Percentiles rank a stretch among this genome's conserved stretches.
Conservation (phyloP, 2,888 invertebrate genomes). For the Rotaria macrura region DNA sequence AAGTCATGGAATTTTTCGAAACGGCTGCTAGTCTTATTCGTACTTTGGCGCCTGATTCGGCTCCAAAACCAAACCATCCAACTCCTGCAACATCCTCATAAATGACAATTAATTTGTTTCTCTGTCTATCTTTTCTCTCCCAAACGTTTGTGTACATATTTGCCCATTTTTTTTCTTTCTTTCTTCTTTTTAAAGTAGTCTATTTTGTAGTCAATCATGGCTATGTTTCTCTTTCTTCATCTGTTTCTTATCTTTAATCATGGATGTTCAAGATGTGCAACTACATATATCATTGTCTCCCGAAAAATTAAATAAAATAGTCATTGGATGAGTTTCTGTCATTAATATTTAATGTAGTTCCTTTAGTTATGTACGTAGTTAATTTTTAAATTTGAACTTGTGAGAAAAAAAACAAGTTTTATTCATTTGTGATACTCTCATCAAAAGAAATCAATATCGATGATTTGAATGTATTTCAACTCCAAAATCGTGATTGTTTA, state of each 20-base stretch:
- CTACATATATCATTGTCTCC: not conserved
- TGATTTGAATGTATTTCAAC: no score
- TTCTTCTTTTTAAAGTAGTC: not conserved
- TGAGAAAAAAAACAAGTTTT: no score
- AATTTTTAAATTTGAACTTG: no score
- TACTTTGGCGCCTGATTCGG: conserved; percentile 62
- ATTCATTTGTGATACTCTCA: no score
- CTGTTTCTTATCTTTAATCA: not conserved
- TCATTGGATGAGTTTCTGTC: not conserved
- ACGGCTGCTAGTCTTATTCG: conserved; percentile 98
- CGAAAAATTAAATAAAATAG: not conserved
- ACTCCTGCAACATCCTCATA: not conserved
- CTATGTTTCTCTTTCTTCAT: not conserved
- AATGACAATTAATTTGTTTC: not conserved
- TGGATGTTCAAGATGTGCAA: not conserved
- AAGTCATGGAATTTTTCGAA: conserved; percentile 99
- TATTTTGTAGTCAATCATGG: no score
- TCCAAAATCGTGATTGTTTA: no score
- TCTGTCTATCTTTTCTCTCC: no score
- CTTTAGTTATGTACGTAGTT: no score
- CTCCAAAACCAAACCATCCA: not conserved
- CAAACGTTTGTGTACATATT: not conserved
- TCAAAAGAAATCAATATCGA: no score
- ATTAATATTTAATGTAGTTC: no score
- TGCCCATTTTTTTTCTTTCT: not conserved